Evolutionary conservation across 2,888 invertebrate genomes (phyloP), one percentile per base, ranked within the genome.

Genomic region (Syrphus vitripennis): DNA sequence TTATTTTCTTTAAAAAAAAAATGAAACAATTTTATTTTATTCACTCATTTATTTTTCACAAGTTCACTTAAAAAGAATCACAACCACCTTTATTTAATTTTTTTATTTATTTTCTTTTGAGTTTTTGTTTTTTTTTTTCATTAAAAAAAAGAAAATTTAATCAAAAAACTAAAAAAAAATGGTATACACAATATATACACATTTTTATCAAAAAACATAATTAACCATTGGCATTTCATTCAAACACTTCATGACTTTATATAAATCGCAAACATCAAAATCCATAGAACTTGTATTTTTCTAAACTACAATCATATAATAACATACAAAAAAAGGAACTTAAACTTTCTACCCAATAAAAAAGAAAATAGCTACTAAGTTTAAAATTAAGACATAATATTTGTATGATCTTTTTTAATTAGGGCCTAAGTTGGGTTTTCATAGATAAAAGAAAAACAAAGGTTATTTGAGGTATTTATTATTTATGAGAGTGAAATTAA

Each of bases 161-260:
- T 55, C 21, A 72, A 81, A 84, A 63, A 84, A 67, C 10, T 65
- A 69, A 71, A 81, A 84, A 80, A 71, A 77, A 84, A 81, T 84
- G 76, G 72, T 81, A 19, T 76, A 84, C 84, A 84, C 84, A 67
- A 67, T n/a, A 67, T 24, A 67, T 48, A 79, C 72, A 76, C 72
- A 76, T 65, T 80, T 75, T 42, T 61, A 65, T 72, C 63, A 16
- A 48, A 71, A 50, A 84, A 81, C 81, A 84, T 81, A 37, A 34
- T 65, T 31, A 81, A 72, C 76, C 76, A 84, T 84, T 84, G 81
- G 67, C 37, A 69, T 72, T 48, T 72, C 81, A 84, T 84, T 80
- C 42, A 84, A 81, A 84, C 84, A 84, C 84, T 55, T 55, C 71
- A 84, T 80, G 76, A 81, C 48, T 72, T 69, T 77, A 37, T 50